Base-by-base conservation (phyloP, 2,888 invertebrate species). In the Drosophila mulleri region DNA sequence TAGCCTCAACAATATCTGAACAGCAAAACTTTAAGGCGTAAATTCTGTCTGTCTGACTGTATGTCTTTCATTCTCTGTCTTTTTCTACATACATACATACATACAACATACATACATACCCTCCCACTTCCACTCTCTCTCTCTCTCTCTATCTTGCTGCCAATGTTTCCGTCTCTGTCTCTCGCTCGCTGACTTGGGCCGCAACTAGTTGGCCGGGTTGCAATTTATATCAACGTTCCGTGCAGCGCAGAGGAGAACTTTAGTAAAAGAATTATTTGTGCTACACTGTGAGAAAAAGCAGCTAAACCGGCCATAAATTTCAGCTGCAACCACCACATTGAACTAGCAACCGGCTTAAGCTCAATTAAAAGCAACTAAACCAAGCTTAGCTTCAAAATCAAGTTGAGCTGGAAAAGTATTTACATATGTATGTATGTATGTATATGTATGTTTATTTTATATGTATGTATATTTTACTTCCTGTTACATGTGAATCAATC, bases 11-110 rank as follows among this genome's bases (percentile, higher is more conserved):
- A 89, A 89, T 86, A 86, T 86, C 74, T 74, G 66, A 64, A 67
- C 44, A 56, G 75, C 62, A 66, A 81, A 84, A 89, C 74, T 84
- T 84, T 79, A 89, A 83, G 61, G 77, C 79, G 82, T 87, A 88
- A 84, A 86, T 83, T 78, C 79, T 70, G 53, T 68, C 68, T 56
- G 54, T 66, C 71, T 47, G 57, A 39, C 61, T 65, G 42, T 37
- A 62, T 64, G 50, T 57, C 72, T 42, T 45, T 37, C 65, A 18
- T 23, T 45, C 37, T 20, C 41, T 47, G 32, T 44, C 35, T 60
- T 47, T 47, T 29, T 39, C 16, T 14, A 3, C 6, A 23, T 35
- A 6, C 54, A 23, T 35, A 6, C 54, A 23, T 35, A 6, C 54
- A 23, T 35, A 6, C 54, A n/a, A n/a, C n/a, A n/a, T n/a, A n/a